These are phyloP conservation scores for Microctenopoma lineatum DNA, from an alignment of 2,797 vertebrate species.

Conservation along the genomic window DNA sequence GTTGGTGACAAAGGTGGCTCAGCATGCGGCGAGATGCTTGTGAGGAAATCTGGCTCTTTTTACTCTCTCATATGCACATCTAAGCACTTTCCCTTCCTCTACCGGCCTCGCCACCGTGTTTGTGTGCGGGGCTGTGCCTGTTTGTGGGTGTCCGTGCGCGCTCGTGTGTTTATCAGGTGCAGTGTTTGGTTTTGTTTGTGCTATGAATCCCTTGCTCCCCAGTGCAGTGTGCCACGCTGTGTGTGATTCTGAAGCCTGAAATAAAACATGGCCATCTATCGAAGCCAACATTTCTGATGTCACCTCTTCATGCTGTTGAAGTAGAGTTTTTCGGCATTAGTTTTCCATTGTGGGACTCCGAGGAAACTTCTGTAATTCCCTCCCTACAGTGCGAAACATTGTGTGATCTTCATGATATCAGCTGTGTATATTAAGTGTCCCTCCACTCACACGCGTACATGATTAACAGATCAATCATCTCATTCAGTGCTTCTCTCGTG, in stretches of 20 bases:
- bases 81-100: slow-evolving; percentile 64
- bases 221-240: slow-evolving; percentile 48
- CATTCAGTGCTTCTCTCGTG: slow-evolving; percentile 42
- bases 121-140: background rate
- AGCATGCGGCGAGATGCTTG: slow-evolving; percentile 57
- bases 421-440: slow-evolving; percentile 5
- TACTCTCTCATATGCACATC: slow-evolving; percentile 77
- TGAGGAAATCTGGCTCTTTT: slow-evolving; percentile 66
- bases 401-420: slow-evolving; percentile 23
- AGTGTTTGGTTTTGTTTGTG: slow-evolving; percentile 54
- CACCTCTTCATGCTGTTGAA: slow-evolving; percentile 47
- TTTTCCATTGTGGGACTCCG: slow-evolving; percentile 45
- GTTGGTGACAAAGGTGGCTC: slow-evolving; percentile 65
- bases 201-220: slow-evolving; percentile 56
- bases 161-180: slow-evolving; percentile 52
- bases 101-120: slow-evolving; percentile 32
- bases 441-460: slow-evolving; percentile 28
- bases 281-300: slow-evolving; percentile 64
- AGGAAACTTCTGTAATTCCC: slow-evolving; percentile 15
- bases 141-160: slow-evolving; percentile 5
- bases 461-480: slow-evolving; percentile 58
- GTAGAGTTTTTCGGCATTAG: slow-evolving; percentile 53
- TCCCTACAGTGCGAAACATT: slow-evolving; percentile 34
- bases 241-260: slow-evolving; percentile 61
- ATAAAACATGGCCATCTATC: slow-evolving; percentile 52